These are phyloP conservation scores for Drosophila subobscura DNA, from an alignment of 1,140 invertebrate genomes.

Conservation along the genomic window DNA sequence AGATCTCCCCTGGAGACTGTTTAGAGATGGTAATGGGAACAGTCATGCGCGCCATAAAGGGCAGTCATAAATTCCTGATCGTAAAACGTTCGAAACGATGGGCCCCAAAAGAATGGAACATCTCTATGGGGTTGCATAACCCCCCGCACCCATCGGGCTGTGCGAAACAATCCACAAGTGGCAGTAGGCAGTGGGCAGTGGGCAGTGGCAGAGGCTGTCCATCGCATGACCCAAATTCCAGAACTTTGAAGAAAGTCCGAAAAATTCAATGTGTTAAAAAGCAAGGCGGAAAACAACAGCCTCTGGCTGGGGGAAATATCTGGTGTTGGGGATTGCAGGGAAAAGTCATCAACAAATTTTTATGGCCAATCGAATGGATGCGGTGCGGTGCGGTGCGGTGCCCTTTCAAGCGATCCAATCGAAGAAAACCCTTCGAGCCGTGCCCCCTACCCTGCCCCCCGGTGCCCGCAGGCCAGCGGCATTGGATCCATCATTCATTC, in stretches of 20 bases:
- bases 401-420: slow-evolving; percentile 26
- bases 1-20: slow-evolving; percentile 20
- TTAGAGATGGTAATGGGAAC: slow-evolving; percentile 38
- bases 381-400: slow-evolving; percentile 16
- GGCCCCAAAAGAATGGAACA: slow-evolving; percentile 27
- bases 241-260: slow-evolving; percentile 21
- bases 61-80: slow-evolving; percentile 59
- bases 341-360: slow-evolving; percentile 72
- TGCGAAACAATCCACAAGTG: neutral
- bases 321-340: slow-evolving; percentile 3
- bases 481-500: slow-evolving; percentile 68
- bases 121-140: slow-evolving; percentile 35
- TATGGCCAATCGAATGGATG: slow-evolving; percentile 68
- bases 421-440: neutral
- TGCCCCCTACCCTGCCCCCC: slow-evolving; percentile 4
- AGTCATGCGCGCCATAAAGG: slow-evolving; percentile 56
- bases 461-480: neutral
- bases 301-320: slow-evolving; percentile 16
- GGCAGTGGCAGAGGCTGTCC: slow-evolving; percentile 16
- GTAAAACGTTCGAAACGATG: slow-evolving; percentile 31
- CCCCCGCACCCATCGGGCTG: slow-evolving; percentile 21
- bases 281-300: slow-evolving; percentile 31
- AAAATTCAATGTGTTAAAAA: slow-evolving; percentile 67
- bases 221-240: slow-evolving; percentile 66
- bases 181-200: neutral